Evolutionary conservation across 2,888 invertebrate species (phyloP).

Genomic region (Drosophila cracens): DNA sequence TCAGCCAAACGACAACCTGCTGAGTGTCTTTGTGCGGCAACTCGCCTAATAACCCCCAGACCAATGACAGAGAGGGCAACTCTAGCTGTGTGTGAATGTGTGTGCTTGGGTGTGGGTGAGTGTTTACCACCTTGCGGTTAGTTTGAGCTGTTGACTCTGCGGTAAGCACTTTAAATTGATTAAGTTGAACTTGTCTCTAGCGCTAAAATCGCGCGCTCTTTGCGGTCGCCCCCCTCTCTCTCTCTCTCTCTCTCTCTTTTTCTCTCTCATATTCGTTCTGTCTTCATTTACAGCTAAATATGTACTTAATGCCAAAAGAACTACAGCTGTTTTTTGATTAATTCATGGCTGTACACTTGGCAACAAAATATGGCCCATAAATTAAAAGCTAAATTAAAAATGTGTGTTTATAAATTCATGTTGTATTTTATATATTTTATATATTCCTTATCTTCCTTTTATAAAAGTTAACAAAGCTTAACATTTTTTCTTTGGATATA

Average conservation of each 20-base stretch:
- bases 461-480: not conserved
- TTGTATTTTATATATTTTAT: not conserved
- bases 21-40: constrained; percentile 65
- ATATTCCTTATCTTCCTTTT: not conserved
- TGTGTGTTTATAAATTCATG: not conserved
- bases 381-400: not conserved
- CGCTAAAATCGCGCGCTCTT: constrained; percentile 35
- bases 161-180: constrained; percentile 79
- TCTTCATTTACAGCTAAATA: constrained; percentile 3
- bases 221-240: constrained; percentile 18
- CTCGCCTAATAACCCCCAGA: constrained; percentile 69
- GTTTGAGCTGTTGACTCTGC: constrained; percentile 79
- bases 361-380: not conserved
- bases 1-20: constrained; percentile 71
- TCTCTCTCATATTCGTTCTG: not conserved
- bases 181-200: constrained; percentile 79
- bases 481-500: not conserved
- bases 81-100: not conserved
- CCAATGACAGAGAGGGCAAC: constrained; percentile 1
- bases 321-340: constrained; percentile 64
- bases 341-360: constrained; percentile 56
- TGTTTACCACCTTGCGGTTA: constrained; percentile 68
- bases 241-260: constrained; percentile 2
- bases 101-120: not conserved
- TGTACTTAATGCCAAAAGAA: constrained; percentile 65